phyloP scores from a whole-genome alignment of 2,888 invertebrate species.

The Agrenia bidenticulata region DNA sequence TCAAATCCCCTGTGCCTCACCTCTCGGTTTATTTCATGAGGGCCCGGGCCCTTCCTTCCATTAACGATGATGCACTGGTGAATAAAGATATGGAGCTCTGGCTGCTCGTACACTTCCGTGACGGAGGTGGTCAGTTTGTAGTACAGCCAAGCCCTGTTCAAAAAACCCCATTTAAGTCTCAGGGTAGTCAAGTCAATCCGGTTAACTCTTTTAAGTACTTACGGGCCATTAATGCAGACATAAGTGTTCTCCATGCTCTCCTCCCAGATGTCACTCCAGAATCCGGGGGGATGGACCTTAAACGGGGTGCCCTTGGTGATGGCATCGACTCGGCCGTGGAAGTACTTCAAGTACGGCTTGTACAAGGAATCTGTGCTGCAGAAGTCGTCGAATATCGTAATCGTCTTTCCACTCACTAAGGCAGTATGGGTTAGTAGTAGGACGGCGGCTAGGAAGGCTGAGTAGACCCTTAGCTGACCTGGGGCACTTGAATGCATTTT shows the following conservation, averaged over 20 bases:
- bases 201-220: conserved; percentile 2
- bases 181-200: too few species aligned
- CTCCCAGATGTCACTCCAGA: conserved; percentile 17
- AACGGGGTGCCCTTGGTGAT: conserved; percentile 2
- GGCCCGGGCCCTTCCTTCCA: conserved; percentile 9
- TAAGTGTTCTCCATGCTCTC: conserved; percentile 23
- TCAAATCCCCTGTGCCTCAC: conserved; percentile 17
- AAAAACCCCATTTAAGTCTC: neutral
- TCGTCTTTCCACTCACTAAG: neutral
- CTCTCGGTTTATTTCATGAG: neutral
- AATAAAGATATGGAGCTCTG: conserved; percentile 28
- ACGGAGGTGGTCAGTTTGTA: conserved; percentile 21
- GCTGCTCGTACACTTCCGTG: conserved; percentile 26
- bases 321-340: conserved; percentile 18
- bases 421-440: too few species aligned
- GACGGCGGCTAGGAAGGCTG: too few species aligned
- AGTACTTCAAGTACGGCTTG: conserved; percentile 28
- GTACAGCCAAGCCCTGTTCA: conserved; percentile 31
- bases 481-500: too few species aligned
- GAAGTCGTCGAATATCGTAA: conserved; percentile 13
- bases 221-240: conserved; percentile 38
- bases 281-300: conserved; percentile 26
- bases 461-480: too few species aligned
- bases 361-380: conserved; percentile 25
- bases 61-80: conserved; percentile 33